phyloP scores from a whole-genome alignment of 1,140 invertebrate genomes.

The Triops cancriformis region DNA sequence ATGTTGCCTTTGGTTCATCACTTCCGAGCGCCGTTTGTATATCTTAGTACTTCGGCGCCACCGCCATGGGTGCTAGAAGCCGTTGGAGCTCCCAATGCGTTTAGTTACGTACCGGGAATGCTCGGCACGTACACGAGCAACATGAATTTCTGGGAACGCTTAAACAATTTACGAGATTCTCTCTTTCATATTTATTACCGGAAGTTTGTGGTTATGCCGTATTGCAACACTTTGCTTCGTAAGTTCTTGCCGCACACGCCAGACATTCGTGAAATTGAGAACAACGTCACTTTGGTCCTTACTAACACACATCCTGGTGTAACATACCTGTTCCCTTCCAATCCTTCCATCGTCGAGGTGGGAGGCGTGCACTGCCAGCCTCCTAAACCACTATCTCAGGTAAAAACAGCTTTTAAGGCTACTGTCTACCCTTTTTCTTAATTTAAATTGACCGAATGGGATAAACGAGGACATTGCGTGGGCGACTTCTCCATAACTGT shows the following conservation, averaged over 20 bases:
- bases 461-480: too few relatives aligned
- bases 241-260: slow-evolving; percentile 34
- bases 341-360: slow-evolving; percentile 69
- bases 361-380: slow-evolving; percentile 72
- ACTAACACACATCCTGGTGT: slow-evolving; percentile 66
- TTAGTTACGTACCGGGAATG: slow-evolving; percentile 50
- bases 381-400: slow-evolving; percentile 45
- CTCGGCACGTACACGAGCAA: slow-evolving; percentile 44
- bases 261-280: slow-evolving; percentile 51
- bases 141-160: slow-evolving; percentile 51
- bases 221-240: not conserved
- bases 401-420: slow-evolving; percentile 28
- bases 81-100: slow-evolving; percentile 43
- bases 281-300: slow-evolving; percentile 62
- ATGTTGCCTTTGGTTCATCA: slow-evolving; percentile 36
- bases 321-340: slow-evolving; percentile 58
- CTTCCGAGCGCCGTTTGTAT: slow-evolving; percentile 52
- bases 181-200: not conserved
- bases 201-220: not conserved
- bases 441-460: too few relatives aligned
- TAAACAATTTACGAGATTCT: slow-evolving; percentile 40
- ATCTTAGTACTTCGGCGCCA: slow-evolving; percentile 28
- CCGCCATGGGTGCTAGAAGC: slow-evolving; percentile 40
- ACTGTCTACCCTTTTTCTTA: too few relatives aligned
- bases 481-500: too few relatives aligned